phyloP scores from a whole-genome alignment of 2,888 invertebrate species.

The Syrphus vitripennis region DNA sequence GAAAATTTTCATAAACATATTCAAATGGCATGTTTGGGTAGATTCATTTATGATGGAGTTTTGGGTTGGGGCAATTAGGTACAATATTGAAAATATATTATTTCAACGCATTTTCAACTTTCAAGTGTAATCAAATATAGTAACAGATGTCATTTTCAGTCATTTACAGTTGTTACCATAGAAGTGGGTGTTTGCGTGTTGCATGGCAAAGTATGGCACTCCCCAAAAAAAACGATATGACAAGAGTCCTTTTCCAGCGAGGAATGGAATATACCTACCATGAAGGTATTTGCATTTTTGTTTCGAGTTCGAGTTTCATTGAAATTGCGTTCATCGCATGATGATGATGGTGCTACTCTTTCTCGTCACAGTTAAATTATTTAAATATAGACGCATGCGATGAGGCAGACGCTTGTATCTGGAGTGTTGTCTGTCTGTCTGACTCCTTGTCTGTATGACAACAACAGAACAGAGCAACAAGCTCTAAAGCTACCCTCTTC shows the following conservation, averaged over 20 bases:
- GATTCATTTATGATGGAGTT: neutral
- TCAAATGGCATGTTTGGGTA: neutral
- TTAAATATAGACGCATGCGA: constrained; percentile 28
- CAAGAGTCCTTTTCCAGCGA: neutral
- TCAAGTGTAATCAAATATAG: constrained; percentile 51
- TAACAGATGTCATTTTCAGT: constrained; percentile 67
- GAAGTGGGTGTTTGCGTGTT: constrained; percentile 49
- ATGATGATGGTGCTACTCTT: constrained; percentile 45
- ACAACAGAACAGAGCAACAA: constrained; percentile 60
- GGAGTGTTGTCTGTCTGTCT: constrained; percentile 38
- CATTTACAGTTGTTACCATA: constrained; percentile 15
- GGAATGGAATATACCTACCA: neutral
- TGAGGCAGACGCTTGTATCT: neutral
- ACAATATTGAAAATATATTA: constrained; percentile 40
- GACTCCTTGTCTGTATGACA: constrained; percentile 23
- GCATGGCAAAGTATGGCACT: neutral
- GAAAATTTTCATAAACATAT: constrained; percentile 49
- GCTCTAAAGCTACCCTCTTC: neutral
- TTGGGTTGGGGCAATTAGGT: constrained; percentile 57
- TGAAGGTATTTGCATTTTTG: constrained; percentile 57
- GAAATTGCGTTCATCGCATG: constrained; percentile 29
- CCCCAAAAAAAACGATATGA: constrained; percentile 26
- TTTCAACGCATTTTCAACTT: constrained; percentile 36
- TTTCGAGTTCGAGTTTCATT: constrained; percentile 57
- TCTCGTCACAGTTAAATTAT: constrained; percentile 61